phyloP scores from a whole-genome alignment of 2,797 vertebrate species.

The Pangasius djambal region DNA sequence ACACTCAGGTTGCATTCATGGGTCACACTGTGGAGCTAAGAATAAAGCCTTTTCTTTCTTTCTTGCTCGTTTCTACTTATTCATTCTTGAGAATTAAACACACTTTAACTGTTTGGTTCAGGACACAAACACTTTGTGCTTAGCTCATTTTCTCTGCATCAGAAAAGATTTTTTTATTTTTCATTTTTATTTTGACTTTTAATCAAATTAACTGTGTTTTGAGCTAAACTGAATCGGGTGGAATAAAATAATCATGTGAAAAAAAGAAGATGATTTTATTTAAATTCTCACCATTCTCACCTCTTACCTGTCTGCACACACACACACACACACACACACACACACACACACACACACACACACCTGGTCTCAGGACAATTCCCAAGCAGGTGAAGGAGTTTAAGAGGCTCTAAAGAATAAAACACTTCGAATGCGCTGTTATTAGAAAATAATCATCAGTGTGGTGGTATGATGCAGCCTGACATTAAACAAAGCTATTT shows the following conservation, averaged over 20 bases:
- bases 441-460: background rate
- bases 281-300: background rate
- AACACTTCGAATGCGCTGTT: background rate
- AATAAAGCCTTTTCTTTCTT: background rate
- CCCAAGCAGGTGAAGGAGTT: background rate
- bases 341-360: background rate
- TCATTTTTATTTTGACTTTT: background rate
- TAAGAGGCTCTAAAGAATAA: background rate
- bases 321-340: background rate
- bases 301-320: background rate
- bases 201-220: background rate
- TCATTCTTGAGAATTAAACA: background rate
- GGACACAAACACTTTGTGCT: background rate
- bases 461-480: too few species aligned
- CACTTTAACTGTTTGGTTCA: background rate
- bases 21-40: background rate
- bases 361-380: background rate
- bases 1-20: constrained; percentile 56
- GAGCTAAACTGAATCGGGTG: background rate
- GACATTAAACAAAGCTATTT: background rate
- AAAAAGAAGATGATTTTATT: background rate
- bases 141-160: background rate
- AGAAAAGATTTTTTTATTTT: background rate
- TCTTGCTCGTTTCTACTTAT: background rate
- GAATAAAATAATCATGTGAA: background rate